These are phyloP conservation scores for Drosophila pandora DNA, from an alignment of 1,140 invertebrate genomes.

Conservation along the genomic window DNA sequence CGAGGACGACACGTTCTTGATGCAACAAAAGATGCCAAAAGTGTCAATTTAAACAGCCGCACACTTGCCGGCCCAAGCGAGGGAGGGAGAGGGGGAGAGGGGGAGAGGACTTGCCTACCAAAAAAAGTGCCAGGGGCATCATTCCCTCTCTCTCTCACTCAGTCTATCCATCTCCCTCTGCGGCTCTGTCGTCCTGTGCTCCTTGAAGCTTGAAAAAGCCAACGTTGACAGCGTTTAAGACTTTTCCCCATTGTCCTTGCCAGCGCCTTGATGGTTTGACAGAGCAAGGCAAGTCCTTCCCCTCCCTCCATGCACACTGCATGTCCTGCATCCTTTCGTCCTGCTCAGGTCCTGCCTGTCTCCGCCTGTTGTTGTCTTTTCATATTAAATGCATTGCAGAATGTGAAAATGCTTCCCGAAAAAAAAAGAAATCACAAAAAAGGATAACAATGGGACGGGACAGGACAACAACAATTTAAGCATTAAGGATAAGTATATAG, in stretches of 20 bases:
- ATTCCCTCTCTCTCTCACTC: constrained; percentile 13
- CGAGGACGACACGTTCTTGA: constrained; percentile 73
- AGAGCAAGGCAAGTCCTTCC: constrained; percentile 53
- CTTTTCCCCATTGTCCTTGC: constrained; percentile 76
- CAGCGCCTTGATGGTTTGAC: constrained; percentile 59
- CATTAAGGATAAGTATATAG: too few relatives aligned
- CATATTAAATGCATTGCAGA: constrained; percentile 79
- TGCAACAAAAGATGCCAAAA: constrained; percentile 82
- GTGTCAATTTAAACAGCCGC: constrained; percentile 80
- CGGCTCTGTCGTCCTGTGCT: constrained; percentile 31
- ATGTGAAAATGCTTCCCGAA: constrained; percentile 29
- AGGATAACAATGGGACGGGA: background rate
- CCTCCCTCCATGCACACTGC: background rate
- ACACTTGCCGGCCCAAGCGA: constrained; percentile 35
- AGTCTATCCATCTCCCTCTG: background rate
- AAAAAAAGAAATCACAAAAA: constrained; percentile 9
- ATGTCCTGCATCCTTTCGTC: constrained; percentile 3
- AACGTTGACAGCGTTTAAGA: constrained; percentile 81
- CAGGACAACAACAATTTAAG: too few relatives aligned
- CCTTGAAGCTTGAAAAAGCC: constrained; percentile 78
- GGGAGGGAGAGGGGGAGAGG: background rate
- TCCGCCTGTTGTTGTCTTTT: constrained; percentile 76
- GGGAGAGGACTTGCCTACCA: background rate
- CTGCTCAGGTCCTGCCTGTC: constrained; percentile 46
- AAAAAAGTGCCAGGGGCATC: constrained; percentile 57